Base-by-base conservation (phyloP, 1,140 invertebrate genomes). In the Orchesella cincta region DNA sequence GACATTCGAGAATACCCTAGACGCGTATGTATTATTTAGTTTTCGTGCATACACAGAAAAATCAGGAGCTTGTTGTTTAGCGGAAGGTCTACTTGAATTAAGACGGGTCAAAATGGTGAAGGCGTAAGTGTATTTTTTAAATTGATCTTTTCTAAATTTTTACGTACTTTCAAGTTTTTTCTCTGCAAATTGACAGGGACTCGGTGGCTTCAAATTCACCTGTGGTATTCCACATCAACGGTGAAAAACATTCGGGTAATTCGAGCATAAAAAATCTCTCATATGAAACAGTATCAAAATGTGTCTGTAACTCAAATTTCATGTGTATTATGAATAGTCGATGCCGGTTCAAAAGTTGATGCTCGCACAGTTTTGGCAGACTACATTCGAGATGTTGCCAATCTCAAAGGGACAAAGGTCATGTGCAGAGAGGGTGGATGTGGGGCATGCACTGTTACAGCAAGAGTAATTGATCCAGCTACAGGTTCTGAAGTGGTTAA, bases 341-440 rank as follows among this genome's bases (percentile, higher is more conserved):
- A 71, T 31, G 46, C 57, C 18, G 51, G 70, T 29, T 26, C 29
- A 39, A 39, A 46, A 20, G 26, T 73, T 2, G 52, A 29, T 3
- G 20, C 74, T 14, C 46, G 51, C 23, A 36, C 76, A 8, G 20
- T 28, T 3, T 35, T 79, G 23, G 74, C 76, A 20, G 77, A 78
- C 62, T 81, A 74, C 57, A 78, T 81, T 39, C 74, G 79, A 18
- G 70, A 79, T 36, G 23, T 79, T 16, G 79, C 79, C 0, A 28
- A 62, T 5, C 54, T 81, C 1, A 78, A 57, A 31, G 79, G 79
- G 12, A 81, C 79, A 39, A 81, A 81, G 34, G 34, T 72, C 26
- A 77, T 78, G 77, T 81, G 79, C 54, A 52, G 79, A 26, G 77
- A 80, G 51, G 79, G 79, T 28, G 79, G 77, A 54, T 80, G 79